Conservation (phyloP, 2,797 vertebrate genomes). For the Tarsius wallacei region DNA sequence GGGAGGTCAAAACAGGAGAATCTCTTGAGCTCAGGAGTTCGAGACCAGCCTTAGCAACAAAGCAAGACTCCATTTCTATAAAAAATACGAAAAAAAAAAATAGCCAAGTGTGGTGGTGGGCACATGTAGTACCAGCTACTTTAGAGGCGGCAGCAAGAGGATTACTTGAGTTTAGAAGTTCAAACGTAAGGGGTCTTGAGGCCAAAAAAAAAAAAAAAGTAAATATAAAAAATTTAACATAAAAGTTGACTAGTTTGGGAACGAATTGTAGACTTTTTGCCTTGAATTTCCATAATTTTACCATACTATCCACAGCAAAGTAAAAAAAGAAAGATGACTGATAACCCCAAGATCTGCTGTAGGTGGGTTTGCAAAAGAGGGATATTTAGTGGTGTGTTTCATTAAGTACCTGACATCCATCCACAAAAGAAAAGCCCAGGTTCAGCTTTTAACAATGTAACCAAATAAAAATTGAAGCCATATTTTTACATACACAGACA, state of each 20-base stretch:
- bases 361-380: not conserved
- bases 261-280: not conserved
- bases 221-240: not conserved
- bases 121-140: too few relatives aligned
- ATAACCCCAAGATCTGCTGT: not conserved
- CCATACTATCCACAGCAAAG: not conserved
- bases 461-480: not conserved
- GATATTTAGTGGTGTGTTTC: not conserved
- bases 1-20: too few relatives aligned
- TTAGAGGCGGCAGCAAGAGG: too few relatives aligned
- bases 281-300: conserved; percentile 45
- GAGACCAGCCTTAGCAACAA: too few relatives aligned
- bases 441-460: not conserved
- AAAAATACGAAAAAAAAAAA: too few relatives aligned
- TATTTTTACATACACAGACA: not conserved
- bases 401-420: not conserved
- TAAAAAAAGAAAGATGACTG: not conserved
- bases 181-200: not conserved
- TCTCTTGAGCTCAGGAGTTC: too few relatives aligned
- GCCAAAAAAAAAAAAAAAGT: not conserved
- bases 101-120: too few relatives aligned
- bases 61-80: too few relatives aligned
- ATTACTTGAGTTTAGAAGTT: too few relatives aligned
- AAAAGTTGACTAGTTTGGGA: not conserved
- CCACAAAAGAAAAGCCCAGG: not conserved